A percentile compares a stretch with the other conserved stretches of the same genome.
phyloP scores from a whole-genome alignment of 2,113 vertebrate genomes.

The Garra rufa region DNA sequence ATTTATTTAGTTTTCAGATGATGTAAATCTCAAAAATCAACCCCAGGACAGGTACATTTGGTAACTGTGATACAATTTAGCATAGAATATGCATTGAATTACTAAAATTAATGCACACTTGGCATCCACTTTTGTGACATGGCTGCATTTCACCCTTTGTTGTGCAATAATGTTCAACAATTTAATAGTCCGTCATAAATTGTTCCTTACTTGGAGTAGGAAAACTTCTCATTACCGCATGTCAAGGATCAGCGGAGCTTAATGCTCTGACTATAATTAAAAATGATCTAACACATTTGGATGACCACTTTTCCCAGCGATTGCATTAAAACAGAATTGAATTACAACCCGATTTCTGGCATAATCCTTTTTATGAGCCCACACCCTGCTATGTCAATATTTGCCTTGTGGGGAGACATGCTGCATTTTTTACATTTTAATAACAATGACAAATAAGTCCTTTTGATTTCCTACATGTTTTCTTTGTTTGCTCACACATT shows the following conservation, averaged over 20 bases:
- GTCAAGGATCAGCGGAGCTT: not conserved
- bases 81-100: not conserved
- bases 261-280: not conserved
- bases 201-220: not conserved
- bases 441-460: conserved; percentile 23
- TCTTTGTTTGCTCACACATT: not conserved
- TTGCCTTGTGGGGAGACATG: not conserved
- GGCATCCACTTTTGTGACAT: not conserved
- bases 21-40: too few relatives aligned
- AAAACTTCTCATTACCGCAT: not conserved
- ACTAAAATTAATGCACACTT: not conserved
- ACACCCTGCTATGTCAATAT: not conserved
- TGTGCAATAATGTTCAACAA: not conserved
- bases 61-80: not conserved
- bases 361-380: not conserved
- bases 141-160: not conserved
- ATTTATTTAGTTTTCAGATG: too few relatives aligned
- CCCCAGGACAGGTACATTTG: too few relatives aligned
- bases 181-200: not conserved
- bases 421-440: conserved; percentile 37
- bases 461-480: conserved; percentile 12
- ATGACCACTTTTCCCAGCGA: conserved; percentile 3
- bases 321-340: not conserved
- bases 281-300: not conserved
- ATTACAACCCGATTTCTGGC: not conserved